Conservation (phyloP, 2,888 invertebrate species). For the Apotomis turbidana region DNA sequence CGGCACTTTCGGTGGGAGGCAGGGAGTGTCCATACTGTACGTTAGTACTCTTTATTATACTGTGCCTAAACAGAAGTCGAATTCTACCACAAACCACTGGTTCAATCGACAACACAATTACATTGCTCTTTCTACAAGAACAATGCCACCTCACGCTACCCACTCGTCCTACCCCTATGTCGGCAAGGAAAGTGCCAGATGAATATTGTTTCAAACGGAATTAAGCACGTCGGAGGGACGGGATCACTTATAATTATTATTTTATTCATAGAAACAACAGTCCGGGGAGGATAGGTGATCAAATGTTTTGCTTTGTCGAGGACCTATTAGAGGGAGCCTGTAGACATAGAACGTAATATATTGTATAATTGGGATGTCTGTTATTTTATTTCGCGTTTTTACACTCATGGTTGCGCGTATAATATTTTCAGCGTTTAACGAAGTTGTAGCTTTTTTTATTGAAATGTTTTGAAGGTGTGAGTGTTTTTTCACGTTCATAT, state of each 20-base stretch:
- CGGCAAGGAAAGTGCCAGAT: conserved; percentile 73
- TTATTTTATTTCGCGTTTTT: conserved; percentile 29
- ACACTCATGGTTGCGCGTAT: conserved; percentile 2
- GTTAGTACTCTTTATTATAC: no score
- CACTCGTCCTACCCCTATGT: conserved; percentile 53
- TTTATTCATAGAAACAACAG: conserved; percentile 84
- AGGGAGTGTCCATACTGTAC: no score
- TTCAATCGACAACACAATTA: neutral
- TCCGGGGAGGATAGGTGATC: conserved; percentile 78
- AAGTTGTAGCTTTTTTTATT: no score
- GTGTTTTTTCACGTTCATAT: no score
- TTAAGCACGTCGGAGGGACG: conserved; percentile 76
- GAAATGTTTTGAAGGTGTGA: no score
- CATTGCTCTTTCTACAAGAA: neutral
- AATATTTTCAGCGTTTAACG: neutral
- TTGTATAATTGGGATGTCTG: conserved; percentile 39
- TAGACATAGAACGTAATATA: conserved; percentile 42
- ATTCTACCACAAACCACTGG: no score
- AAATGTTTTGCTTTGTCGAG: conserved; percentile 78
- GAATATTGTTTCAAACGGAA: conserved; percentile 83
- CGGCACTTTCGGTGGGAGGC: no score
- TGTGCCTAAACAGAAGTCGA: no score
- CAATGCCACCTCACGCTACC: neutral
- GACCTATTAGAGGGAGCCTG: conserved; percentile 69
- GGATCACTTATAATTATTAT: conserved; percentile 84